Base-by-base conservation (phyloP, 2,113 vertebrate species). In the Brachypteracias leptosomus region DNA sequence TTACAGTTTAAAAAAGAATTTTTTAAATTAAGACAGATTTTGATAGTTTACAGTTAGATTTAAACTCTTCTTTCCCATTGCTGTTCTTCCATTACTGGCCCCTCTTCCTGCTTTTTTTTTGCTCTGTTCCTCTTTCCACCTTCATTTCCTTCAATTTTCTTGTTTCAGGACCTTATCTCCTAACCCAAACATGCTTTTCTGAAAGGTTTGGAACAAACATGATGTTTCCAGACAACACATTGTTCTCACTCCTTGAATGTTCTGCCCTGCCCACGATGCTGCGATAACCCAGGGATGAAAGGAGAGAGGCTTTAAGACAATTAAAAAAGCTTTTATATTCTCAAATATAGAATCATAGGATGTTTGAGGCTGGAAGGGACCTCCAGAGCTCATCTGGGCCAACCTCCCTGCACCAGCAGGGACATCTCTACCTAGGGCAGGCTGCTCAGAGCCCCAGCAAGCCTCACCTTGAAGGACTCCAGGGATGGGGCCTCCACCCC, bases 111-210 rank as follows among this genome's bases (percentile, higher is more conserved):
- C 54, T 29, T 29, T 33, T 38, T 55, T 31, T 33, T 57, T 38
- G 13, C 58, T 47, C 35, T 24, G 16, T 91, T 93, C 65, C 42
- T 63, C 66, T 59, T 75, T 71, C 74, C 78, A 85, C 57, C 52
- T 87, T 61, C 17, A 5, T 81, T 94, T 89, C 81, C 85, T 91
- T 84, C 73, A 17, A 44, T 85, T 95, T 93, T 89, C 40, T 40
- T 29, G 10, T 75, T 82, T 57, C 38, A 11, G n/a, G 52, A 28
- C 49, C 67, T 93, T 89, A 91, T 81, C 90, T 81, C 36, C 65
- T 77, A 86, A 93, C 80, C 76, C 42, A 72, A 88, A 82, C 44
- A 36, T 4, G 8, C 54, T 94, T 84, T n/a, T 73, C 63, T 36
- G 28, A 16, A 66, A 70, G 65, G 73, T 91, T 66, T 71, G 81